Percentiles rank a stretch among this genome's conserved stretches.
Evolutionary conservation across 92 coral and sea anemone species (phyloP).

Genomic region (Porites cylindrica): DNA sequence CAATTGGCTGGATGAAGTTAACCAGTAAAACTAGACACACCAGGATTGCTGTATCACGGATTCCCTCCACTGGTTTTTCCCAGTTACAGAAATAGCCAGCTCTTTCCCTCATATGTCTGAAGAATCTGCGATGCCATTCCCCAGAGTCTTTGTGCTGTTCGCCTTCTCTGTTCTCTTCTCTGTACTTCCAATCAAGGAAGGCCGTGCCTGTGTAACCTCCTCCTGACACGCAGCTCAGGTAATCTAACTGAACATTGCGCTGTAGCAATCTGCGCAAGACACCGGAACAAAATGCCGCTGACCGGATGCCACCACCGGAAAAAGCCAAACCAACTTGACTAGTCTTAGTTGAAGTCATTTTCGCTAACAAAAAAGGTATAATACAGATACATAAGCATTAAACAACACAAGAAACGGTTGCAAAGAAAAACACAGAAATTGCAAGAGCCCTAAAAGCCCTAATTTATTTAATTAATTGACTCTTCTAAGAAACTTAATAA

Average conservation of each 20-base stretch:
- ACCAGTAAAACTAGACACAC: conserved; percentile 11
- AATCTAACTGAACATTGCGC: conserved; percentile 27
- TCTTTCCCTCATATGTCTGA: conserved; percentile 24
- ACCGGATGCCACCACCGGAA: conserved; percentile 64
- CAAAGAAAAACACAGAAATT: no score
- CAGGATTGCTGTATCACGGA: conserved; percentile 30
- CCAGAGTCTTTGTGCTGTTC: background rate
- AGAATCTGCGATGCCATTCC: conserved; percentile 43
- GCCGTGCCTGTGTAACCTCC: conserved; percentile 65
- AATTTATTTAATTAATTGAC: no score
- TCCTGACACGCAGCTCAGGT: conserved; percentile 66
- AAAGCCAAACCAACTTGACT: conserved; percentile 62
- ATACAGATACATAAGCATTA: background rate
- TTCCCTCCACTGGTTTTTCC: conserved; percentile 51
- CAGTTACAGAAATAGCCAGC: conserved; percentile 53
- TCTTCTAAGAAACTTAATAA: no score
- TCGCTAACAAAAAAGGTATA: background rate
- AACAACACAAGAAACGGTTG: no score
- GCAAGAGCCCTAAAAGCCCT: no score
- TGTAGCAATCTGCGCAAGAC: conserved; percentile 56
- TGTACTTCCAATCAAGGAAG: conserved; percentile 56
- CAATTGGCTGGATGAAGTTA: conserved; percentile 39
- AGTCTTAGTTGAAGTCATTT: background rate
- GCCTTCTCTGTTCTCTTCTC: conserved; percentile 24
- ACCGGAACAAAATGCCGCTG: conserved; percentile 65